Evolutionary conservation across 2,888 invertebrate species (phyloP), one percentile per base, ranked within the genome.

Genomic region (Lagria hirta): DNA sequence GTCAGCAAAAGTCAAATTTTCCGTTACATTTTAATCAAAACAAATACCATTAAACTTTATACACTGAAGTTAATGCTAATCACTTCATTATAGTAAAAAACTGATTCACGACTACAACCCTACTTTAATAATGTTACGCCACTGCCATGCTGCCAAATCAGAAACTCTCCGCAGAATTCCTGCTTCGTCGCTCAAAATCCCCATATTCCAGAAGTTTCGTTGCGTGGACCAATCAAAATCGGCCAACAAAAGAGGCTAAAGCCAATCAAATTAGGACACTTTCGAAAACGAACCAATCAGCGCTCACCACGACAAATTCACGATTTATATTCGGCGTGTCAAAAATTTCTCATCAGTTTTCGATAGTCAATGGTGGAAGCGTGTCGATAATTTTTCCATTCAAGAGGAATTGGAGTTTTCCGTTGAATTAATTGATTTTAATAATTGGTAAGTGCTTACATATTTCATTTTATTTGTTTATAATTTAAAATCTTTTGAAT

Each of bases 141-240:
- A n/a, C n/a, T n/a, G n/a, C n/a, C n/a, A n/a, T n/a, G n/a, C n/a
- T n/a, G n/a, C n/a, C n/a, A n/a, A n/a, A n/a, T n/a, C n/a, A n/a
- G n/a, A n/a, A n/a, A n/a, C n/a, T n/a, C n/a, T n/a, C n/a, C n/a
- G n/a, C n/a, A n/a, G n/a, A n/a, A n/a, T n/a, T n/a, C n/a, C n/a
- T n/a, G n/a, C n/a, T n/a, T n/a, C n/a, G n/a, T n/a, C n/a, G n/a
- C n/a, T n/a, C n/a, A n/a, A n/a, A n/a, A n/a, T n/a, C n/a, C n/a
- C n/a, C n/a, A 18, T n/a, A 18, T 6, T 12, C 15, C 22, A 5
- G 34, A 34, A 37, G 15, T 28, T 21, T 37, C 37, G 29, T 38
- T 23, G 83, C 83, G 83, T 83, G 83, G 80, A 80, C 84, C 83
- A 83, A 83, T 83, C 55, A 60, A 27, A 58, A 57, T 16, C 28